Base-by-base conservation (phyloP, 2,797 vertebrate species). In the Botia almorhae region DNA sequence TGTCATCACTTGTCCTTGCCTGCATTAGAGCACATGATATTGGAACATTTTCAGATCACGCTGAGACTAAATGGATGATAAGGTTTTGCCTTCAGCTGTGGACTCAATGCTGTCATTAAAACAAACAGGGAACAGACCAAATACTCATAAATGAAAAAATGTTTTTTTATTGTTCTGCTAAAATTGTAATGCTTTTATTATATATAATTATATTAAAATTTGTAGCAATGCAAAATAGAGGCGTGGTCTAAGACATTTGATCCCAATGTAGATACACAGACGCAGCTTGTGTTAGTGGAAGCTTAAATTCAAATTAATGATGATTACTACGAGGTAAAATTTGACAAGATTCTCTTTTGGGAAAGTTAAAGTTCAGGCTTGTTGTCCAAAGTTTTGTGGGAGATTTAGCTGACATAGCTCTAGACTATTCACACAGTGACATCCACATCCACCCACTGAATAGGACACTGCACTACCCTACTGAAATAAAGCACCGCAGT, bases 401-500 rank as follows among this genome's bases (percentile, higher is more conserved):
- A 65, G 33, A 39, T 65, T 65, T 61, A 61, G 60, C 26, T 61
- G 26, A 61, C 23, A 33, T 33, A 16, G 60, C 26, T 26, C 12
- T 26, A 76, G 29, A 11, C 72, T 48, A 23, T 76, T 16, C 23
- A n/a, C 21, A 46, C 51, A 16, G 19, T 56, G 50, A 23, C 33
- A 43, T 21, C 29, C 60, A 26, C 33, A 26, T 21, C 16, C 61
- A 64, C 61, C 61, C 29, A n/a, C 61, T n/a, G 33, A 65, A 65
- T n/a, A 19, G 63, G 29, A 39, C 33, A 58, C 63, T 36, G 61
- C 69, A 71, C 58, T 11, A 12, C 63, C 33, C 14, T 4, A 63
- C 68, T 71, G 77, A n/a, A 70, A 64, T 85, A 76, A 78, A 76
- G 39, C 60, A 69, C 85, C 80, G 76, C 79, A 78, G 61, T 82